Evolutionary conservation across 2,797 vertebrate species (phyloP), one percentile per base, ranked within the genome.

Genomic region (Eulemur rubriventer): DNA sequence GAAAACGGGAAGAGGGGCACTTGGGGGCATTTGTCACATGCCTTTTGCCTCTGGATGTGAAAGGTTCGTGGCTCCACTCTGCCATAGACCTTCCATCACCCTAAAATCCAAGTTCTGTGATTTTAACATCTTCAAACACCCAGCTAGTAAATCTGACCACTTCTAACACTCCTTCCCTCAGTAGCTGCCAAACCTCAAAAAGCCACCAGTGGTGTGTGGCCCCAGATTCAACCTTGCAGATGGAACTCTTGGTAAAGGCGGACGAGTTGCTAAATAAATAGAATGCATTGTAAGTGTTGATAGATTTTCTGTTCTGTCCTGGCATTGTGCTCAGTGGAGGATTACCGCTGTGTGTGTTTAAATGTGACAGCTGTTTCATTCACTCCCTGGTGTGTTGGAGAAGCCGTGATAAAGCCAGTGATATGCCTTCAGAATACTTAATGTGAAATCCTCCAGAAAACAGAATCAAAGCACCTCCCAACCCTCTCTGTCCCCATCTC

Each of bases 331-430:
- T 97, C 95, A 93, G 97, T 78, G 89, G 96, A 96, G 97, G 97
- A 96, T 97, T 98, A 97, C 97, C 78, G 80, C 97, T 98, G 96
- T 97, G 95, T 97, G 96, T 98, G 97, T 97, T 98, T 98, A 97
- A 98, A 98, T 97, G 97, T 96, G 96, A 97, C 97, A 97, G 96
- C 97, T 98, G 98, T 97, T 98, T 97, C 93, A 92, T 97, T 97
- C 96, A 96, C 95, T 98, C 97, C 98, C 96, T 95, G 95, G 97
- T 96, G 97, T 97, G 97, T 94, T 82, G 95, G 93, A 96, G 97
- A 97, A 97, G 94, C 96, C 22, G 24, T 88, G 93, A 93, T 97
- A 96, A 97, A 97, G 84, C 93, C 87, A 96, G 96, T 1, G 41
- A 93, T 89, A 96, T 0, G 97, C 97, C 75, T 96, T 96, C 93